Base-by-base conservation (phyloP, 2,888 invertebrate genomes). In the Allolobophora icterica region DNA sequence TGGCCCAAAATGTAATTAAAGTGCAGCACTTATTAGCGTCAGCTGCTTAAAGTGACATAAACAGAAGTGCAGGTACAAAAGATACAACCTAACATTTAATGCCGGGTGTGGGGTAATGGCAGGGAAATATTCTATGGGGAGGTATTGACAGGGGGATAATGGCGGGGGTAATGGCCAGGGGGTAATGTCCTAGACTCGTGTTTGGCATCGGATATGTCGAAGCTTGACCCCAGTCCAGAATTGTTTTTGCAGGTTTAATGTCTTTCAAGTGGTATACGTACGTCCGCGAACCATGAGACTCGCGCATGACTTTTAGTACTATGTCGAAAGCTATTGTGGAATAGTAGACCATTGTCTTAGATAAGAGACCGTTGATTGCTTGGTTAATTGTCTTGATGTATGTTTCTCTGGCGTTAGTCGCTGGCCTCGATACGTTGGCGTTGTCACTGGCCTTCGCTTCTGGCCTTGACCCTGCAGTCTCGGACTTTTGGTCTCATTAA, bases 361-460 rank as follows among this genome's bases (percentile, higher is more conserved):
- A n/a, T 71, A 71, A n/a, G 8, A 71, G 71, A n/a, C 71, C 30
- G 71, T 71, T 71, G 30, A 71, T 71, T 71, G 30, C 30, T 71
- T 71, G 71, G 71, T 71, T 71, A 11, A 71, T 71, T 8, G 52
- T 52, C 52, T 52, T 45, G 45, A 45, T 45, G 45, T 3, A 71
- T 17, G 71, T 0, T 11, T 3, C 71, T 17, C 71, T 1, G 8
- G n/a, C n/a, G n/a, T 52, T 30, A 71, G 2, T 71, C n/a, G 71
- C n/a, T 71, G 71, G n/a, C 71, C 30, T 71, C 71, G 71, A 71
- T 71, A 71, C 71, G 71, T n/a, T 71, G n/a, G 71, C 71, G 71
- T 30, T n/a, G 30, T 71, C n/a, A 71, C n/a, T 71, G 71, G 30
- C 71, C 71, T n/a, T 30, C 71, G n/a, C 71, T n/a, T 71, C 13